These are phyloP conservation scores for Heliconius charithonia DNA, from an alignment of 2,888 invertebrate genomes.

Conservation along the genomic window DNA sequence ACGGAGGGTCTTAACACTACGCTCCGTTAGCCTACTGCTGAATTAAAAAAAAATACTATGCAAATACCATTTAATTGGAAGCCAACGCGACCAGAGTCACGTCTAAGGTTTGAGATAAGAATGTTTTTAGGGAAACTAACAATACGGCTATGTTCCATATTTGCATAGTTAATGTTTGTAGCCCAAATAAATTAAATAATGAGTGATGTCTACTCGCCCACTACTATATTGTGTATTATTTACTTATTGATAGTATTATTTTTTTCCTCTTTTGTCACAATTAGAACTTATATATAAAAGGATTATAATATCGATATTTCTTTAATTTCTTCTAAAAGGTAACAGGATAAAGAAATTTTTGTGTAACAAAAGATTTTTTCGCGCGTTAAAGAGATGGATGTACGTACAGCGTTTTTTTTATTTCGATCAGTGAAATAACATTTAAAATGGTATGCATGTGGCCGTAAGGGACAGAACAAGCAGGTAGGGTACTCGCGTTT, in stretches of 20 bases:
- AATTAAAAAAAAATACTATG: not conserved
- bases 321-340: conserved; percentile 53
- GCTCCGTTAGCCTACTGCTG: not conserved
- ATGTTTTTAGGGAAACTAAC: conserved; percentile 38
- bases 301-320: conserved; percentile 62
- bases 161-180: conserved; percentile 51
- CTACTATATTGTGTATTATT: conserved; percentile 40
- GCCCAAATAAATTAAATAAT: conserved; percentile 50
- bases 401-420: conserved; percentile 62
- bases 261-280: conserved; percentile 36
- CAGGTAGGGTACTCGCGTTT: conserved; percentile 74
- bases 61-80: not conserved
- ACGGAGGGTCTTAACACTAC: no score
- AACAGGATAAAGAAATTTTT: conserved; percentile 64
- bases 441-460: conserved; percentile 76
- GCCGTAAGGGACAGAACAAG: conserved; percentile 77
- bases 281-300: conserved; percentile 57
- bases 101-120: conserved; percentile 36
- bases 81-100: conserved; percentile 36
- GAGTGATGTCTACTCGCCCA: conserved; percentile 34
- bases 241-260: conserved; percentile 45
- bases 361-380: conserved; percentile 68
- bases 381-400: conserved; percentile 52
- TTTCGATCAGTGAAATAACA: conserved; percentile 55
- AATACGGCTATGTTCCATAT: conserved; percentile 37